Evolutionary conservation across 1,140 invertebrate species (phyloP), one percentile per base, ranked within the genome.

Genomic region (Homarus americanus): DNA sequence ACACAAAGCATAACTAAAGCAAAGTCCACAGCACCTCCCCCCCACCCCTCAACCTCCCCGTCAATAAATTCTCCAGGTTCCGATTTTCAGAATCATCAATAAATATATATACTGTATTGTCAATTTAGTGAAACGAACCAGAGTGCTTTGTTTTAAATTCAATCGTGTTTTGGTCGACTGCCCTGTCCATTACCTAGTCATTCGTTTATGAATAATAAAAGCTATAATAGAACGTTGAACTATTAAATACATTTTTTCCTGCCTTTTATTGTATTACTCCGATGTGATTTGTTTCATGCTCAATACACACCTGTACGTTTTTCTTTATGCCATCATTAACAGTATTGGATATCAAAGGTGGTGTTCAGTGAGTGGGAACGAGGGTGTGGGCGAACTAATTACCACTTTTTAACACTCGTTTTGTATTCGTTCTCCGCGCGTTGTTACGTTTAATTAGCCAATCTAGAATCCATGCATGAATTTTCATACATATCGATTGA

Each of bases 91-190:
- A 69, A 69, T 32, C 63, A 69, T 69, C n/a, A 69, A 69, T 69
- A 69, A 69, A 69, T 69, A 69, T 24, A 69, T 32, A 69, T 32
- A 69, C 32, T 69, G 63, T 69, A 69, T 69, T 69, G 63, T 69
- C 63, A 69, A 69, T 69, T 69, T 69, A 69, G n/a, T 69, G 63
- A 32, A 69, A 69, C 63, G 63, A 69, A 69, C 28, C 63, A 28
- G 63, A 69, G n/a, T 69, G 63, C 28, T 28, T 69, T 69, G 63
- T 69, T 69, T 69, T 28, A 69, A 69, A 69, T 69, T 69, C 63
- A 69, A 69, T 69, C 63, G 63, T 69, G 63, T 69, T 69, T 32
- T 32, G 63, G 63, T 69, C 63, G 63, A 32, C 63, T 69, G 63
- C 63, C 28, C 28, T 69, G n/a, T 69, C 63, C 63, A 69, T 69